phyloP scores from a whole-genome alignment of 2,797 vertebrate species.

The Alosa sapidissima region DNA sequence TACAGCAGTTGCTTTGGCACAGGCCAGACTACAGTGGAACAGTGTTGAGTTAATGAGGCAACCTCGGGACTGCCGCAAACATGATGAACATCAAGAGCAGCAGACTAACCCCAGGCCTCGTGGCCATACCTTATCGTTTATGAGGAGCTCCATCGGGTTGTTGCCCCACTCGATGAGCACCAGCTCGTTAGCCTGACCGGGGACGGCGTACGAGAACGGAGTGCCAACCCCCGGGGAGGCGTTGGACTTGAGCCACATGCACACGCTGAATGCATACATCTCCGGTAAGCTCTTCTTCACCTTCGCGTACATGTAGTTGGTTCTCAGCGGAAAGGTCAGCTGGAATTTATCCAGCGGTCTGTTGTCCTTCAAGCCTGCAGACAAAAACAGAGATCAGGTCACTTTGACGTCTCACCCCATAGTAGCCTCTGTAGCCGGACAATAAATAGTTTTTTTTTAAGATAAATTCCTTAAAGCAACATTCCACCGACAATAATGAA shows the following conservation, averaged over 20 bases:
- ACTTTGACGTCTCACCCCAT: no score
- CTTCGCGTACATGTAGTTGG: slow-evolving; percentile 99
- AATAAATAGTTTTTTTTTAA: no score
- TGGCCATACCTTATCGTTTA: slow-evolving; percentile 92
- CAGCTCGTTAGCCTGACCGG: slow-evolving; percentile 93
- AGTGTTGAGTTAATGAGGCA: no score
- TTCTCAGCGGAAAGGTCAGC: slow-evolving; percentile 90
- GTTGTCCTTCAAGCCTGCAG: slow-evolving; percentile 88
- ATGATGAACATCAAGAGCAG: no score
- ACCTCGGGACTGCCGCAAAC: no score
- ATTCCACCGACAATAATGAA: no score
- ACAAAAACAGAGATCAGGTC: background rate
- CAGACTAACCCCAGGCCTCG: no score
- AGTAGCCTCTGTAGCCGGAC: no score
- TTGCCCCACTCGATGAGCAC: slow-evolving; percentile 98
- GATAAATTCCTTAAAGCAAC: no score
- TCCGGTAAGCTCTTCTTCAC: slow-evolving; percentile 94
- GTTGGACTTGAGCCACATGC: slow-evolving; percentile 94
- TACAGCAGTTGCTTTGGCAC: no score
- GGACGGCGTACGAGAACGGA: slow-evolving; percentile 94
- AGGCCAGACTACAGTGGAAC: no score
- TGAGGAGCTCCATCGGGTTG: slow-evolving; percentile 97
- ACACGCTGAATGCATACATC: slow-evolving; percentile 96
- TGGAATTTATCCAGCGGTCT: slow-evolving; percentile 79
- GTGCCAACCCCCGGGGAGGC: slow-evolving; percentile 94